Base-by-base conservation (phyloP, 2,797 vertebrate species). In the Anguilla obscura region DNA sequence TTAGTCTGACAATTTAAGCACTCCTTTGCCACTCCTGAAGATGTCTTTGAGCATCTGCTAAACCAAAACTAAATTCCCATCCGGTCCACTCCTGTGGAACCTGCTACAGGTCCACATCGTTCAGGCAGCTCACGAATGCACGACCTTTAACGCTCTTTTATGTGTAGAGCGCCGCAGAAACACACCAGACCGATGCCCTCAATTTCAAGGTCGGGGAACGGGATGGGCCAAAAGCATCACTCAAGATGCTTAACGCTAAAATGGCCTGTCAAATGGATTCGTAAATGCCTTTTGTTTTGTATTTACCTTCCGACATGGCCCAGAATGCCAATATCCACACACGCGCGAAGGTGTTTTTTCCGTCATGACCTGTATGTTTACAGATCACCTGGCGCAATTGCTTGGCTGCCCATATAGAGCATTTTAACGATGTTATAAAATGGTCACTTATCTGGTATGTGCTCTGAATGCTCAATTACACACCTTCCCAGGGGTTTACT, bases 151-250 rank as follows among this genome's bases (percentile, higher is more conserved):
- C 7, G n/a, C 71, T 36, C 71, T 33, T 45, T 33, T 76, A 27
- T 69, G 63, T 27, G 33, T 36, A 18, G 71, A 76, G 71, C 12
- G 30, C 3, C 7, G 30, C 69, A 30, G 69, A 33, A 36, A 36
- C 12, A 33, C 27, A 76, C 27, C 71, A 33, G 71, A 33, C 30
- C 14, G 10, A 2, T 79, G 36, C 30, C 74, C 74, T 40, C 74
- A 79, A 79, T 79, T 79, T 79, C 74, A 79, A 79, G 74, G 74
- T 79, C 74, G 45, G 33, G 74, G 74, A 18, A 79, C 45, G 2
- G 74, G 74, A 45, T 18, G 30, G 18, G 18, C 16, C 14, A 45
- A 40, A 40, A 79, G 69, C 27, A 18, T 76, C 12, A 76, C 5
- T 79, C 74, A 33, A 18, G 33, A 45, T 10, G 36, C 74, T 33